Conservation (phyloP, 2,797 vertebrate species). For the Cottoperca gobio region DNA sequence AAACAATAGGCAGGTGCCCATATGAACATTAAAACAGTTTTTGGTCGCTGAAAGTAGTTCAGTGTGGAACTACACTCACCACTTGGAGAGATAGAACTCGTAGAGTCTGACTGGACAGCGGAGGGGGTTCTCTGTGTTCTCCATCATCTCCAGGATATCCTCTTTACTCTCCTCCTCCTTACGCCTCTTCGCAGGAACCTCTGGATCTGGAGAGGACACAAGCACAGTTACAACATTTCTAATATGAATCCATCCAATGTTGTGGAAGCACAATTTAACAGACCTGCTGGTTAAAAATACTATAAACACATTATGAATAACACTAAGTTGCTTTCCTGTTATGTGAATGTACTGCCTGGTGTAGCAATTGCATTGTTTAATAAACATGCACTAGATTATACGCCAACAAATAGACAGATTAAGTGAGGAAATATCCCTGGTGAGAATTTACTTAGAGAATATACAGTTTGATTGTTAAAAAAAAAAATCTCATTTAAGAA, state of each 20-base stretch:
- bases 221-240: background rate
- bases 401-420: no score
- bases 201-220: slow-evolving; percentile 64
- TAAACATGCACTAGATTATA: no score
- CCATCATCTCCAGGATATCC: slow-evolving; percentile 93
- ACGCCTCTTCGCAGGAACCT: slow-evolving; percentile 88
- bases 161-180: slow-evolving; percentile 89
- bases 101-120: slow-evolving; percentile 97
- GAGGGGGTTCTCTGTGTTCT: slow-evolving; percentile 94
- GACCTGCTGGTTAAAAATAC: background rate
- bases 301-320: background rate
- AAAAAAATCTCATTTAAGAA: no score
- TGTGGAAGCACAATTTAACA: background rate
- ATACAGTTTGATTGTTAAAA: no score
- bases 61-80: slow-evolving; percentile 80
- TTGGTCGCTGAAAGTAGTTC: no score
- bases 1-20: no score
- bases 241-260: background rate
- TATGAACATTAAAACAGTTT: no score
- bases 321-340: background rate
- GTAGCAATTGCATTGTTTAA: no score
- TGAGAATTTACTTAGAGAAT: no score
- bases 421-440: no score
- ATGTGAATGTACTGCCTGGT: background rate
- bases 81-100: slow-evolving; percentile 98